Evolutionary conservation across 2,888 invertebrate species (phyloP).

Genomic region (Volucella inanis): DNA sequence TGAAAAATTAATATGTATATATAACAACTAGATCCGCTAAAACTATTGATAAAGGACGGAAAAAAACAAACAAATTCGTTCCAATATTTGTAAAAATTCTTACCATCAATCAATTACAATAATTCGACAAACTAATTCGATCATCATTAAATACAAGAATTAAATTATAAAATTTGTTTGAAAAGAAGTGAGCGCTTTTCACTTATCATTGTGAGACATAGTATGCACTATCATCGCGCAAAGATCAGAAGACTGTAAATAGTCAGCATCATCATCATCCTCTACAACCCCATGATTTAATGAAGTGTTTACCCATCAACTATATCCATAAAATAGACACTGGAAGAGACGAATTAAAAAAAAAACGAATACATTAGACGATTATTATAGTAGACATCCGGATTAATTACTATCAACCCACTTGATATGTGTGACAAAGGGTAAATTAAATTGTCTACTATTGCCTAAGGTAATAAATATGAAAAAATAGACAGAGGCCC

Average conservation of each 20-base stretch:
- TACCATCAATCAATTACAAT: no score
- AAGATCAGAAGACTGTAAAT: no score
- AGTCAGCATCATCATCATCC: neutral
- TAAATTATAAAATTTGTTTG: neutral
- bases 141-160: neutral
- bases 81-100: no score
- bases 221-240: no score
- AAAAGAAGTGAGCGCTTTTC: neutral
- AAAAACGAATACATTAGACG: constrained; percentile 11
- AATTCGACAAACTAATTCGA: no score
- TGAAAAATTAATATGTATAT: no score
- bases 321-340: constrained; percentile 7
- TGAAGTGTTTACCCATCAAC: constrained; percentile 38
- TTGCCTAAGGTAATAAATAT: constrained; percentile 15
- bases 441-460: constrained; percentile 35
- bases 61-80: no score
- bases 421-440: constrained; percentile 32
- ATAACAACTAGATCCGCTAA: no score
- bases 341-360: constrained; percentile 30
- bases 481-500: constrained; percentile 14
- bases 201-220: neutral
- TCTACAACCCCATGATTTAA: constrained; percentile 20
- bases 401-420: constrained; percentile 4
- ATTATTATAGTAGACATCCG: constrained; percentile 34
- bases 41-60: no score